A percentile compares a stretch with the other conserved stretches of the same genome.
Evolutionary conservation across 1,140 invertebrate genomes (phyloP).

Genomic region (Danaus plexippus): DNA sequence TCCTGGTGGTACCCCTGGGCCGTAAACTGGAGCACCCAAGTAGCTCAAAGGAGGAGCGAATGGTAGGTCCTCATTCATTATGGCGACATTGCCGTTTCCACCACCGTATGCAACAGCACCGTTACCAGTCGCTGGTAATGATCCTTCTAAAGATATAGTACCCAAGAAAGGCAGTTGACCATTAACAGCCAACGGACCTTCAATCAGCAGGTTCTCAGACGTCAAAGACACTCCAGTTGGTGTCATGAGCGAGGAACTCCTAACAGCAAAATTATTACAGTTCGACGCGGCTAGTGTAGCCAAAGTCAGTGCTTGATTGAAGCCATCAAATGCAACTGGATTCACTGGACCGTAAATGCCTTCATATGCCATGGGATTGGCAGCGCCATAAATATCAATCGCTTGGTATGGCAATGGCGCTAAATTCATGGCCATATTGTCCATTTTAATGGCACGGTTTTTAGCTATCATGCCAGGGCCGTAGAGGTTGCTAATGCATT

Average conservation of each 20-base stretch:
- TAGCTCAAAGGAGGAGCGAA: not conserved
- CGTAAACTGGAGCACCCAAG: not conserved
- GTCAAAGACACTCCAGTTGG: slow-evolving; percentile 22
- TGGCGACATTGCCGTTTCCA: slow-evolving; percentile 25
- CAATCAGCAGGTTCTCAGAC: slow-evolving; percentile 27
- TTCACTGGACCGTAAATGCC: slow-evolving; percentile 6
- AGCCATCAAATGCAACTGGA: not conserved
- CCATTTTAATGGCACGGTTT: slow-evolving; percentile 6
- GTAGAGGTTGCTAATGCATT: slow-evolving; percentile 9
- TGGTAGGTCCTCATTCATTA: slow-evolving; percentile 15
- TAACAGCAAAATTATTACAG: slow-evolving; percentile 23
- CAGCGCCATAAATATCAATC: not conserved
- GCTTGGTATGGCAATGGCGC: slow-evolving; percentile 1
- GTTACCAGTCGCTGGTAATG: slow-evolving; percentile 21
- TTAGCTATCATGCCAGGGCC: slow-evolving; percentile 11
- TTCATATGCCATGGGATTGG: slow-evolving; percentile 9
- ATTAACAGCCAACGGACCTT: slow-evolving; percentile 25
- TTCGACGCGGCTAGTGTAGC: slow-evolving; percentile 8
- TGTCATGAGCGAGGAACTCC: slow-evolving; percentile 26
- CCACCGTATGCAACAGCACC: slow-evolving; percentile 23
- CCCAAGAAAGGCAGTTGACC: slow-evolving; percentile 27
- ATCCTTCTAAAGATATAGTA: slow-evolving; percentile 23
- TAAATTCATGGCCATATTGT: slow-evolving; percentile 10
- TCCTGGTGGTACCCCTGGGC: not conserved
- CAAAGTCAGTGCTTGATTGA: not conserved